A percentile compares a stretch with the other conserved stretches of the same genome.
Conservation (phyloP, 2,888 invertebrate genomes). For the Apoderus coryli region DNA sequence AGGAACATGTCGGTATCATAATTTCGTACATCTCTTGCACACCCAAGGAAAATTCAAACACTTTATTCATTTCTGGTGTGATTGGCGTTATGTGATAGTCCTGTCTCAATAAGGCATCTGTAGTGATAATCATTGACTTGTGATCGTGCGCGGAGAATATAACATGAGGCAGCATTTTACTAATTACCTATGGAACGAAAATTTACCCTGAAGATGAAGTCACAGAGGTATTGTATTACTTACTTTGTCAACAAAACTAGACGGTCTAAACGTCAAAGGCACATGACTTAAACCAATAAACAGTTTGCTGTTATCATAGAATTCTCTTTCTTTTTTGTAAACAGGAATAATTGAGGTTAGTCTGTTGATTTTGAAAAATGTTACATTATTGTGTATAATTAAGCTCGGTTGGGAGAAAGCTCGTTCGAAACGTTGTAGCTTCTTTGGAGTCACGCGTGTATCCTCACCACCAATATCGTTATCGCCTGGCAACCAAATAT, state of each 20-base stretch:
- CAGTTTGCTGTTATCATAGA: constrained; percentile 33
- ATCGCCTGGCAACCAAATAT: constrained; percentile 85
- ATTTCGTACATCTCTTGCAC: constrained; percentile 50
- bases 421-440: constrained; percentile 55
- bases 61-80: constrained; percentile 26
- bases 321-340: constrained; percentile 32
- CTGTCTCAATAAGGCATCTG: constrained; percentile 25
- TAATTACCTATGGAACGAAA: constrained; percentile 45
- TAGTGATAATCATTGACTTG: constrained; percentile 44
- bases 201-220: constrained; percentile 1
- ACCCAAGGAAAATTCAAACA: constrained; percentile 34
- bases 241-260: constrained; percentile 38
- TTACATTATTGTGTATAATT: constrained; percentile 43
- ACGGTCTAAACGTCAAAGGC: constrained; percentile 44
- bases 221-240: constrained; percentile 12
- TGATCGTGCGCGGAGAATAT: constrained; percentile 58
- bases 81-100: constrained; percentile 26
- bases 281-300: constrained; percentile 61
- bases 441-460: constrained; percentile 50
- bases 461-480: constrained; percentile 95
- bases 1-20: constrained; percentile 87
- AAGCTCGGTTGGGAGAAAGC: constrained; percentile 58
- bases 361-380: constrained; percentile 62
- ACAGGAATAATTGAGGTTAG: constrained; percentile 50
- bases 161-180: constrained; percentile 49